A percentile compares a stretch with the other conserved stretches of the same genome.
These are phyloP conservation scores for Ahaetulla prasina DNA, from an alignment of 2,113 vertebrate genomes.

Conservation along the genomic window DNA sequence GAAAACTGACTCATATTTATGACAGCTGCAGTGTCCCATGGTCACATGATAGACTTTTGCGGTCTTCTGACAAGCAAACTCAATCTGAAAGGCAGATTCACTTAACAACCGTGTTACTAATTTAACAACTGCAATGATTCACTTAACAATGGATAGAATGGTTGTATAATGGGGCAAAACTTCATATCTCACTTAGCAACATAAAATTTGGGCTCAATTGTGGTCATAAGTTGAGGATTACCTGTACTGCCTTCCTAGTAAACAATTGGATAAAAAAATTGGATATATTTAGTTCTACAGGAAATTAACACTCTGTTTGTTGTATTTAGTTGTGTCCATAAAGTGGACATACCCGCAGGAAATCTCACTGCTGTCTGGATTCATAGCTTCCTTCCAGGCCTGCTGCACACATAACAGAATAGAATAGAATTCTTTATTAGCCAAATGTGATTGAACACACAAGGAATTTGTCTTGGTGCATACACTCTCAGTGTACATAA, in stretches of 20 bases:
- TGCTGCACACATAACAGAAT: constrained; percentile 17
- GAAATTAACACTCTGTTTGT: constrained; percentile 23
- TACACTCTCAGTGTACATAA: too few relatives aligned
- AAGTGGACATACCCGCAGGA: constrained; percentile 13
- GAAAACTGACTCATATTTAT: background rate
- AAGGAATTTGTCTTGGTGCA: too few relatives aligned
- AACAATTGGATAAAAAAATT: constrained; percentile 40
- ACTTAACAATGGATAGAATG: background rate
- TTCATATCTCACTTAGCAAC: background rate
- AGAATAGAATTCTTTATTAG: too few relatives aligned
- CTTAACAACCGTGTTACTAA: background rate
- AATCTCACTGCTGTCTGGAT: constrained; percentile 29
- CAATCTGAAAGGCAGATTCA: background rate
- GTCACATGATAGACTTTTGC: background rate
- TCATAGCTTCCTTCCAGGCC: background rate
- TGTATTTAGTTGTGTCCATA: constrained; percentile 22
- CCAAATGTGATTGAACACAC: too few relatives aligned
- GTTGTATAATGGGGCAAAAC: background rate
- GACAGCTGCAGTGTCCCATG: background rate
- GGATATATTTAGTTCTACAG: constrained; percentile 13
- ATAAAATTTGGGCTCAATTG: background rate
- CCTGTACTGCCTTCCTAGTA: constrained; percentile 28
- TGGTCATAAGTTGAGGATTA: background rate
- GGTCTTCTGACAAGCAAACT: background rate
- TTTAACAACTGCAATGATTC: background rate